Evolutionary conservation across 2,797 vertebrate species (phyloP).

Genomic region (Bovichtus variegatus): DNA sequence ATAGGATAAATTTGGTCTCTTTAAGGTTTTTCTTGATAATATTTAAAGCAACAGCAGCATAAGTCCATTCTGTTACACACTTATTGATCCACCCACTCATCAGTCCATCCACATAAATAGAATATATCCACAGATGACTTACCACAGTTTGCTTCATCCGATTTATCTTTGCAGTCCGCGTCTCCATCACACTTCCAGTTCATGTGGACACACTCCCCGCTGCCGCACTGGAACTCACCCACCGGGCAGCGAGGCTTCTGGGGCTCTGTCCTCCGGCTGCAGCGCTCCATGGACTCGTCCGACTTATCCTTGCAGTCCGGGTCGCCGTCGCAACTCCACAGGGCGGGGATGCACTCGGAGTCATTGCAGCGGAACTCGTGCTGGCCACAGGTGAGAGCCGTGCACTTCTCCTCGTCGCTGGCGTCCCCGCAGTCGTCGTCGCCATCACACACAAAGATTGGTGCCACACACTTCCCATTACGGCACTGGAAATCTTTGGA

Average conservation of each 20-base stretch:
- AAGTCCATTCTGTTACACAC: constrained; percentile 1
- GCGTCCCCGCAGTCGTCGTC: constrained; percentile 90
- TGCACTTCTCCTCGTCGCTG: constrained; percentile 94
- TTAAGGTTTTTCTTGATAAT: constrained; percentile 34
- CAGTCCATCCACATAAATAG: neutral
- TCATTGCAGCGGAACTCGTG: constrained; percentile 95
- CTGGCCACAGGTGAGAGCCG: constrained; percentile 89
- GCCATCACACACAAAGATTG: constrained; percentile 92
- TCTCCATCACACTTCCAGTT: constrained; percentile 98
- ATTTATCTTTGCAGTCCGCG: constrained; percentile 97
- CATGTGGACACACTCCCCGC: constrained; percentile 93
- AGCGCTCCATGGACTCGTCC: constrained; percentile 91
- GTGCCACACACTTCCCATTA: constrained; percentile 91
- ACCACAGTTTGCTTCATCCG: constrained; percentile 95
- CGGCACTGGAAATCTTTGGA: constrained; percentile 90
- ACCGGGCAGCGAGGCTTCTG: constrained; percentile 86
- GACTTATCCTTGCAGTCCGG: constrained; percentile 94
- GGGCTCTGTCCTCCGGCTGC: constrained; percentile 86
- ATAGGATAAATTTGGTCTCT: constrained; percentile 7
- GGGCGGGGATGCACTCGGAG: constrained; percentile 91
- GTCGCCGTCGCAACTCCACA: constrained; percentile 96
- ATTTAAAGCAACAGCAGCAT: constrained; percentile 24
- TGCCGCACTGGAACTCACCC: constrained; percentile 90
- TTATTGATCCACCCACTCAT: constrained; percentile 75
- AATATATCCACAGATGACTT: constrained; percentile 67